A percentile compares a stretch with the other conserved stretches of the same genome.
phyloP scores from a whole-genome alignment of 2,888 invertebrate species.

The Cataglyphis cursor region DNA sequence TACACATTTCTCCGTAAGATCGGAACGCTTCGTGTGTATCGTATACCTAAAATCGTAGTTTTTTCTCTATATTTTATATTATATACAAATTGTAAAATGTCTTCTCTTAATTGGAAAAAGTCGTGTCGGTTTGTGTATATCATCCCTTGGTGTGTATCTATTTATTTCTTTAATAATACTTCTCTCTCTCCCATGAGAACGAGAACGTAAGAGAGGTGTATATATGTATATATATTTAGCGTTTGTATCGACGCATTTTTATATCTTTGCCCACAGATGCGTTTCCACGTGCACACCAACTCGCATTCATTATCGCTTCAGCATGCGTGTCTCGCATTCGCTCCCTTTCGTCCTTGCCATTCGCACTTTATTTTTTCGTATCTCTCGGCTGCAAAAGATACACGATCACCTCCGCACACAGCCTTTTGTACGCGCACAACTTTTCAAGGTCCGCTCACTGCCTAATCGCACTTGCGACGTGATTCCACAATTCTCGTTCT shows the following conservation, averaged over 20 bases:
- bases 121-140: conserved; percentile 74
- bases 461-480: conserved; percentile 61
- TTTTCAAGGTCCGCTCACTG: conserved; percentile 59
- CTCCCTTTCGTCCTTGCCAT: conserved; percentile 43
- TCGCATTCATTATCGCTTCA: conserved; percentile 5
- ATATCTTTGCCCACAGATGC: not conserved
- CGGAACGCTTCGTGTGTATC: conserved; percentile 72
- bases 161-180: conserved; percentile 61
- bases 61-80: conserved; percentile 78
- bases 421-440: conserved; percentile 69
- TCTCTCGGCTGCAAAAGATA: conserved; percentile 73
- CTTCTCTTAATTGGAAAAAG: conserved; percentile 83
- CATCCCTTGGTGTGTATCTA: conserved; percentile 70
- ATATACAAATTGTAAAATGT: conserved; percentile 86
- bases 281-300: conserved; percentile 15
- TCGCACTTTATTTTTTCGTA: conserved; percentile 33
- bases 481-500: conserved; percentile 44
- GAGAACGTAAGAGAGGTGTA: conserved; percentile 4
- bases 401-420: conserved; percentile 74
- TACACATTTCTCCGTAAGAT: conserved; percentile 73
- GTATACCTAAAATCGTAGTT: conserved; percentile 76
- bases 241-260: not conserved
- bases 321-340: conserved; percentile 21
- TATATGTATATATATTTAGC: not conserved
- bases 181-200: conserved; percentile 49